phyloP scores from a whole-genome alignment of 30 jellyfish, hydroid and myxozoan genomes.

The Aurelia coerulea region DNA sequence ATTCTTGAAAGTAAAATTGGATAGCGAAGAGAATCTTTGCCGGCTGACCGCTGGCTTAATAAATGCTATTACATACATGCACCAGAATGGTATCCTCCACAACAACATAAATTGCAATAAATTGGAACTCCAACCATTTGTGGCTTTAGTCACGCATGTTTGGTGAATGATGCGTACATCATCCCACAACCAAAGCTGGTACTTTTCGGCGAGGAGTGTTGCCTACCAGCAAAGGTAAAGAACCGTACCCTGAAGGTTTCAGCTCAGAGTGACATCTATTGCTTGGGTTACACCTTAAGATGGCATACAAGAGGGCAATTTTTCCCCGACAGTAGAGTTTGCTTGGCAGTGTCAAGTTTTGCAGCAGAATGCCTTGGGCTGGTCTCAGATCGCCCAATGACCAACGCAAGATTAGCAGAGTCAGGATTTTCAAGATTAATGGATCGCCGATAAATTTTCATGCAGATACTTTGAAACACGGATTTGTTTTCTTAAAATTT shows the following conservation, averaged over 20 bases:
- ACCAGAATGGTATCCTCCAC: conserved; percentile 5
- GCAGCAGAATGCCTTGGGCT: conserved; percentile 25
- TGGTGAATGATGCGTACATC: neutral
- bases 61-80: conserved; percentile 3
- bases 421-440: neutral
- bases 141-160: conserved; percentile 22
- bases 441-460: no score
- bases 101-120: neutral
- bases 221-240: conserved; percentile 20
- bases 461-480: no score
- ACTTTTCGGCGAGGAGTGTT: neutral
- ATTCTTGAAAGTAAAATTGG: neutral
- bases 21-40: conserved; percentile 22
- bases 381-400: conserved; percentile 6
- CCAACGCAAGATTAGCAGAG: conserved; percentile 2
- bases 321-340: neutral
- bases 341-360: conserved; percentile 6
- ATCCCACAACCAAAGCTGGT: conserved; percentile 15
- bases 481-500: no score
- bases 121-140: conserved; percentile 13
- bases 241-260: conserved; percentile 16
- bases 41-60: conserved; percentile 5
- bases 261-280: conserved; percentile 6
- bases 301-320: conserved; percentile 5
- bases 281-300: conserved; percentile 8